Conservation (phyloP, 1,140 invertebrate species). For the Phenacoccus solenopsis region DNA sequence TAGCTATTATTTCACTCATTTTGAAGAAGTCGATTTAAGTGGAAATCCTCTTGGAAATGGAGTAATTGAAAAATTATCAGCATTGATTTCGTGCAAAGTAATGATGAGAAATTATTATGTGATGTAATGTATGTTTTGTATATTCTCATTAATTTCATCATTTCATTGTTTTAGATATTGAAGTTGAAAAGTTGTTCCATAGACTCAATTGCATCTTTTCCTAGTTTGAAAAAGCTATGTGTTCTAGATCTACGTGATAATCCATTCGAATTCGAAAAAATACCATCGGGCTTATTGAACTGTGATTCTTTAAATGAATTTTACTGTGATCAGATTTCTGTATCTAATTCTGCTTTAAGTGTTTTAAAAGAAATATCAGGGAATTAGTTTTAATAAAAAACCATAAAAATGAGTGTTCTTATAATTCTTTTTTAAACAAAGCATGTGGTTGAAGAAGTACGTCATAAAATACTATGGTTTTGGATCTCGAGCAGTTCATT, state of each 20-base stretch:
- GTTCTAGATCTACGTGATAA: slow-evolving; percentile 21
- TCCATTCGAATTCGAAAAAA: neutral
- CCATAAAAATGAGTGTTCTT: too few species aligned
- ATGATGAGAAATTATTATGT: neutral
- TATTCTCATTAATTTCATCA: neutral
- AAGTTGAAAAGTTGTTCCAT: slow-evolving; percentile 11
- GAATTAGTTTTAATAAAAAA: too few species aligned
- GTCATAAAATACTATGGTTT: too few species aligned
- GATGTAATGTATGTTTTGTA: neutral
- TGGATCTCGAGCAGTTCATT: too few species aligned
- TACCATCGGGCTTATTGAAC: neutral
- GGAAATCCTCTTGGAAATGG: slow-evolving; percentile 21
- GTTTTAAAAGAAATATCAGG: too few species aligned
- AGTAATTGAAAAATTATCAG: slow-evolving; percentile 15
- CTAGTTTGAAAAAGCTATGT: slow-evolving; percentile 7
- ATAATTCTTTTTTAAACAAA: too few species aligned
- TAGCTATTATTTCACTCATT: slow-evolving; percentile 37
- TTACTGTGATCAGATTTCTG: neutral
- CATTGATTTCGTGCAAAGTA: slow-evolving; percentile 18
- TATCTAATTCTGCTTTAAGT: too few species aligned
- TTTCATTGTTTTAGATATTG: slow-evolving; percentile 7
- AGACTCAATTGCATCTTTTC: slow-evolving; percentile 20
- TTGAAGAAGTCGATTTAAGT: slow-evolving; percentile 24
- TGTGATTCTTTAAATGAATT: neutral
- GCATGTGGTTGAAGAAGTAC: neutral